phyloP scores from a whole-genome alignment of 1,140 invertebrate genomes.

The Portunus trituberculatus region DNA sequence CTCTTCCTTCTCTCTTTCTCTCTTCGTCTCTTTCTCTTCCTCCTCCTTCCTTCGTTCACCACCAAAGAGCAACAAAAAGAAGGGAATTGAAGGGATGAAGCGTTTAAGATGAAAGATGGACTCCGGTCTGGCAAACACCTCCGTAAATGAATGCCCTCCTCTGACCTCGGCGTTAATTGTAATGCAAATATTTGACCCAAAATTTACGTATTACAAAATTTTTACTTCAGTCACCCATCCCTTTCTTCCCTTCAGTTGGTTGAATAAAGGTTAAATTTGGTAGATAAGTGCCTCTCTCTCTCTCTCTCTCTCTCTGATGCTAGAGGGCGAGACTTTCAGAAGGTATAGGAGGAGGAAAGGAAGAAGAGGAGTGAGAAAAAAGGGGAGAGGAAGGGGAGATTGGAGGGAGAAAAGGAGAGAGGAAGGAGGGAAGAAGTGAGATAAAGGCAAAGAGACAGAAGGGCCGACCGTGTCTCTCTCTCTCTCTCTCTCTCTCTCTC shows the following conservation, averaged over 20 bases:
- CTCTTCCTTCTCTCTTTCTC: neutral
- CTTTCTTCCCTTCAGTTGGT: too few relatives aligned
- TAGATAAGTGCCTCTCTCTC: too few relatives aligned
- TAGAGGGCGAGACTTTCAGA: too few relatives aligned
- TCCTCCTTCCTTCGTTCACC: neutral
- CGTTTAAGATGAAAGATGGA: conserved; percentile 67
- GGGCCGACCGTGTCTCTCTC: neutral
- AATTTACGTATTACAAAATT: conserved; percentile 54
- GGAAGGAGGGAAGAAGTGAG: neutral
- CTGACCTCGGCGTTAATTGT: conserved; percentile 53
- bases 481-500: conserved; percentile 43
- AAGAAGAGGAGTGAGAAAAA: neutral
- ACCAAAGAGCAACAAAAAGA: conserved; percentile 39
- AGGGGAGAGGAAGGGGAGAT: neutral
- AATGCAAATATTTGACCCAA: conserved; percentile 73
- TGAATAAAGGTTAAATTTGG: too few relatives aligned
- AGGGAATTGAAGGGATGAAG: neutral
- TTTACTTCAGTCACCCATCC: neutral
- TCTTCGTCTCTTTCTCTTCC: neutral
- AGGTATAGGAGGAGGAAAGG: too few relatives aligned
- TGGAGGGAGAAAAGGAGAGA: neutral
- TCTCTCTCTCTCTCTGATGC: too few relatives aligned
- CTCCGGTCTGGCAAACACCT: conserved; percentile 42
- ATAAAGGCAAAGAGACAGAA: neutral
- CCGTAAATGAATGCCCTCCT: conserved; percentile 59